Evolutionary conservation across 2,797 vertebrate species (phyloP), one percentile per base, ranked within the genome.

Genomic region (Myotis planiceps): DNA sequence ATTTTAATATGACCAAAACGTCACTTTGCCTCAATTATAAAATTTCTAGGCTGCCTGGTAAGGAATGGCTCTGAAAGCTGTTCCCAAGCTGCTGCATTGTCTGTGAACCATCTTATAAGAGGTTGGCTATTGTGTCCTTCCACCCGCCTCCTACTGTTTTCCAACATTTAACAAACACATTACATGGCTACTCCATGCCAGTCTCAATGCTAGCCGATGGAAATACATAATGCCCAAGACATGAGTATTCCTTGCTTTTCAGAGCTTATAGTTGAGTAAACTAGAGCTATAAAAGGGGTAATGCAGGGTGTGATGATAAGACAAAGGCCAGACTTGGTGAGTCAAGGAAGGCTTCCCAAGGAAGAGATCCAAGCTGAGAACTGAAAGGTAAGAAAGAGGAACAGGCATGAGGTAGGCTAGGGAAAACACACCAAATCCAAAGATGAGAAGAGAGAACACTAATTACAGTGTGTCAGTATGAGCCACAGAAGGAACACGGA

Each of bases 111-210:
- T 45, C 27, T 53, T 42, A 79, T 2, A 86, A 72, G 60, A 84
- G 12, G 58, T 29, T 60, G n/a, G 15, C 45, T 81, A 34, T 34
- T 45, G 12, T 47, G 71, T 79, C 25, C n/a, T 58, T 16, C 74
- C 2, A 37, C 18, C 49, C 32, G 4, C 51, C 32, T 72, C 88
- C 65, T 10, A 55, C 25, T 37, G 63, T 87, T 74, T 68, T 14
- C 47, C 66, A 80, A 37, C 32, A 60, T 18, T 94, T 90, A 95
- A 74, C 14, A 53, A 83, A 90, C 93, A 82, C 10, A n/a, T 27
- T 75, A 71, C 39, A 85, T 39, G 53, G 69, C 16, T 90, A 34
- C 81, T 90, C 32, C 42, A 91, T 23, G 55, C 27, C 49, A 94
- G 9, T 27, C 42, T 72, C 69, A 71, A 9, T 25, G 65, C 25